A percentile compares a stretch with the other conserved stretches of the same genome.
Evolutionary conservation across 37 sponge, comb jelly and placozoan species (phyloP).

Genomic region (Spongilla lacustris): DNA sequence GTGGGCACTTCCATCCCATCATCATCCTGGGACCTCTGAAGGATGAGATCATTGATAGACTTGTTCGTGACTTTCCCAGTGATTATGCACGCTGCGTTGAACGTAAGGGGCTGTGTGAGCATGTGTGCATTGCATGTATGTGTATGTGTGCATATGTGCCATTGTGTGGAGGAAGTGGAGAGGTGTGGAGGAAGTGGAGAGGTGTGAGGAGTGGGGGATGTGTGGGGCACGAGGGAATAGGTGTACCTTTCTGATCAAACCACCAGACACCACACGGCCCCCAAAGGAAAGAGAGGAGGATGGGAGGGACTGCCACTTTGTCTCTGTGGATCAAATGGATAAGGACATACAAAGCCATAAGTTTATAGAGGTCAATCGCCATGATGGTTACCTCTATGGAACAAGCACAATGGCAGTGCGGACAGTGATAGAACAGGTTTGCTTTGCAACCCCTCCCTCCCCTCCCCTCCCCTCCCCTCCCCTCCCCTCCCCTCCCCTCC

Average conservation of each 20-base stretch:
- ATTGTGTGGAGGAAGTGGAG: neutral
- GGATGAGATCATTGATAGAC: neutral
- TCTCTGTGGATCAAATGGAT: neutral
- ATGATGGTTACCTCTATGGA: neutral
- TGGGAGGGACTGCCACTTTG: neutral
- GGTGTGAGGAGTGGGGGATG: neutral
- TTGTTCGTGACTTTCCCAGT: neutral
- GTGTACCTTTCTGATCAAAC: neutral
- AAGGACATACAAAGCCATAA: neutral
- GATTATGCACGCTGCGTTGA: neutral
- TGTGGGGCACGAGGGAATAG: neutral
- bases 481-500: neutral
- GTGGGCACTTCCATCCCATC: neutral
- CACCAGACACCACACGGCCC: neutral
- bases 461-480: neutral
- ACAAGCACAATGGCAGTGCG: neutral
- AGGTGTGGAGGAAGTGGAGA: neutral
- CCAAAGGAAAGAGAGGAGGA: neutral
- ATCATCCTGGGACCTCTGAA: neutral
- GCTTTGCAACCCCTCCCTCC: neutral
- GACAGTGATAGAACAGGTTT: neutral
- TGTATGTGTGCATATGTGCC: slow-evolving; percentile 11
- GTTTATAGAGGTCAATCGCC: neutral
- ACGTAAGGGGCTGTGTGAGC: neutral
- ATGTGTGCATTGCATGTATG: neutral